Evolutionary conservation across 2,113 vertebrate genomes (phyloP).

Genomic region (Semnornis frantzii): DNA sequence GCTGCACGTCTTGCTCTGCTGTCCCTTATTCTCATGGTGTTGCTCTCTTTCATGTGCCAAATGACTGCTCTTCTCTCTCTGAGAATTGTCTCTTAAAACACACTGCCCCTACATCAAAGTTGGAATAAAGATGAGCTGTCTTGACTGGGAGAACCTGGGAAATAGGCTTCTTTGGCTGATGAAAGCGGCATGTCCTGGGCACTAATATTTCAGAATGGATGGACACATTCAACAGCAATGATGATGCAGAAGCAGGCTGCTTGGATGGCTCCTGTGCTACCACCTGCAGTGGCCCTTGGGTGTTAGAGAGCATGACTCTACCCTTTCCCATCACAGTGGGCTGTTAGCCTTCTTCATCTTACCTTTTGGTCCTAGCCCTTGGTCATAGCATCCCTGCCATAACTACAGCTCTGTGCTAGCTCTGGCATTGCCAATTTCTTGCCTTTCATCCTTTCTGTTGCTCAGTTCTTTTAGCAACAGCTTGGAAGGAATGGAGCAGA

Average conservation of each 20-base stretch:
- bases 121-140: constrained; percentile 14
- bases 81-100: constrained; percentile 21
- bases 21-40: neutral
- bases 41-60: constrained; percentile 30
- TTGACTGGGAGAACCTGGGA: constrained; percentile 16
- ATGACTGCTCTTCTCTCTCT: constrained; percentile 8
- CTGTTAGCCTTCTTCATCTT: neutral
- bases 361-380: neutral
- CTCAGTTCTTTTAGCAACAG: neutral
- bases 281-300: neutral
- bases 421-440: neutral
- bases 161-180: neutral
- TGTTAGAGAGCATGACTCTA: neutral
- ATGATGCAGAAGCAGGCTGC: neutral
- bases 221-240: rapidly evolving
- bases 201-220: neutral
- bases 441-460: neutral
- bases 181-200: neutral
- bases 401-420: neutral
- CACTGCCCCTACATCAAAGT: constrained; percentile 34
- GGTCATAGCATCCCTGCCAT: neutral
- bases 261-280: neutral
- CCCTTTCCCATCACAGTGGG: neutral
- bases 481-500: neutral
- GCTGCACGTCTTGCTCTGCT: neutral